Base-by-base conservation (phyloP, 1,140 invertebrate genomes). In the Pemphigus obesinymphae region DNA sequence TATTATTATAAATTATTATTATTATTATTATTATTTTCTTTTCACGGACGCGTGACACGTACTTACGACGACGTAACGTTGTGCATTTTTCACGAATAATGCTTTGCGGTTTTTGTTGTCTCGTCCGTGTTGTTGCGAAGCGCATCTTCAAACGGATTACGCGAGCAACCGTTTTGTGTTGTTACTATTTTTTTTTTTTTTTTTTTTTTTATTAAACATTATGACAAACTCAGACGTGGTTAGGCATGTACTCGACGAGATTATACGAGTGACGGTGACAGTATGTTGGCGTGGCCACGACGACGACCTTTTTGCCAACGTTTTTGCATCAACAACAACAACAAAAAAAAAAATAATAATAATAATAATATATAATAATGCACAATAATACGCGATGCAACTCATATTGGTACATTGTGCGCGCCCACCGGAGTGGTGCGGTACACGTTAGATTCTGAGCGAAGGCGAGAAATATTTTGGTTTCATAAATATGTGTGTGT, bases 191-290 rank as follows among this genome's bases (percentile, higher is more conserved):
- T n/a, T n/a, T n/a, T n/a, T n/a, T n/a, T n/a, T n/a, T n/a, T n/a
- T 68, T 66, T n/a, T 8, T 45, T 45, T 50, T 73, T 73, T 48
- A 6, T 23, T 2, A 50, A 73, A 50, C 37, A 31, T 78, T 61
- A 31, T 58, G 34, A 61, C 48, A 80, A 50, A 43, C 55, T 15
- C 53, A 26, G 53, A 63, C 76, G 76, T 80, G 76, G 76, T 63
- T 45, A 15, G 76, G 76, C 76, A 80, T 80, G 76, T 29, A 63
- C 55, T 80, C 76, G 76, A 80, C 37, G 17, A 80, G 76, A 80
- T 80, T 80, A 80, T n/a, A 4, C 43, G 20, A 43, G n/a, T n/a
- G n/a, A 26, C 13, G 43, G 43, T 45, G n/a, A n/a, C n/a, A n/a
- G n/a, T n/a, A n/a, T n/a, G n/a, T n/a, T n/a, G 37, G 23, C 63